Evolutionary conservation across 1,140 invertebrate genomes (phyloP).

Genomic region (Trachymyrmex cornetzi): DNA sequence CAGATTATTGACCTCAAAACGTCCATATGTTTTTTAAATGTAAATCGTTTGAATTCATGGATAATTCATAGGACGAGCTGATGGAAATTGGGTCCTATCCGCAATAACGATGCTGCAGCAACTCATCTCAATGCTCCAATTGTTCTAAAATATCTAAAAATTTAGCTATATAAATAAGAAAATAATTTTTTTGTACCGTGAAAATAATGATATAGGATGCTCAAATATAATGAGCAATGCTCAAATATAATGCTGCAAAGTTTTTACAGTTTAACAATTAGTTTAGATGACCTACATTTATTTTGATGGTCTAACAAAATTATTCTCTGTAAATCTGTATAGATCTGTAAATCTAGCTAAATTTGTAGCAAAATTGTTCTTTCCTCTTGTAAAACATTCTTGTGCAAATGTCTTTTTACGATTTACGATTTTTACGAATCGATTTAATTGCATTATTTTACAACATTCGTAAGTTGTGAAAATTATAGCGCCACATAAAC

Average conservation of each 20-base stretch:
- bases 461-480: background rate
- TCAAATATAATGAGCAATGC: too few species aligned
- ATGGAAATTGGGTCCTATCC: constrained; percentile 18
- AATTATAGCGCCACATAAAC: background rate
- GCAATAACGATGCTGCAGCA: background rate
- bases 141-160: too few species aligned
- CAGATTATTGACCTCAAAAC: constrained; percentile 45
- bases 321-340: too few species aligned
- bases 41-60: constrained; percentile 40
- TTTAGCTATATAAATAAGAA: too few species aligned
- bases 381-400: background rate
- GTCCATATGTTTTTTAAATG: constrained; percentile 3
- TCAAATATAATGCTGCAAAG: too few species aligned
- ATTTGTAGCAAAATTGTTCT: too few species aligned
- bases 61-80: constrained; percentile 27
- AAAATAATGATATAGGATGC: too few species aligned
- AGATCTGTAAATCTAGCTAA: too few species aligned
- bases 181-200: too few species aligned
- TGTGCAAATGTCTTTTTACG: background rate
- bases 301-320: too few species aligned
- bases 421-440: background rate
- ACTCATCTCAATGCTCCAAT: background rate
- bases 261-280: too few species aligned
- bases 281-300: too few species aligned
- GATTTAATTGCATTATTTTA: constrained; percentile 11